Conservation (phyloP, 2,113 vertebrate genomes). For the Erythrocercus mccallii region DNA sequence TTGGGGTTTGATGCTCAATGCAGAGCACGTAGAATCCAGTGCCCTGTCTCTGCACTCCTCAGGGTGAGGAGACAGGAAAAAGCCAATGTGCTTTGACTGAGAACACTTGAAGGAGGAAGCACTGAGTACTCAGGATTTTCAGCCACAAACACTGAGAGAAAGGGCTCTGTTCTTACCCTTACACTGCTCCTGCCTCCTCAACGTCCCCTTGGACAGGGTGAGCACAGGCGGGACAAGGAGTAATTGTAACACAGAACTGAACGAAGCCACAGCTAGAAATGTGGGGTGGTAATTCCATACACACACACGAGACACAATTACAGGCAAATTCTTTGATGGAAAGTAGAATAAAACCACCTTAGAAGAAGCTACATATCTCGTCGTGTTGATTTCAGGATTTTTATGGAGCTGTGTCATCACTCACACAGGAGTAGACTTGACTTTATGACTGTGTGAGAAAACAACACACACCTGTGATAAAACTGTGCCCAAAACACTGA, state of each 20-base stretch:
- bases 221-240: not conserved
- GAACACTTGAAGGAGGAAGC: not conserved
- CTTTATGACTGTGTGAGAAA: not conserved
- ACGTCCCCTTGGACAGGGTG: not conserved
- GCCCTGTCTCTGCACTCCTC: not conserved
- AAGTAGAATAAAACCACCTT: not conserved
- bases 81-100: not conserved
- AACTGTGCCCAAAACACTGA: not conserved
- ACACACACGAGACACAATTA: not conserved
- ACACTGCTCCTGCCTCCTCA: not conserved
- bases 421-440: not conserved
- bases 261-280: not conserved
- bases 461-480: not conserved
- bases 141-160: not conserved
- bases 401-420: not conserved
- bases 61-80: not conserved
- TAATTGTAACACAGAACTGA: not conserved
- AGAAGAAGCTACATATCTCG: not conserved
- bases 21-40: rapidly evolving
- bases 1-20: not conserved
- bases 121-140: not conserved
- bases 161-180: not conserved
- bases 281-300: not conserved
- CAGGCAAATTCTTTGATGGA: not conserved
- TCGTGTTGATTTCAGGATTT: not conserved